Evolutionary conservation across 2,888 invertebrate species (phyloP).

Genomic region (Torymus aiolomorphi): DNA sequence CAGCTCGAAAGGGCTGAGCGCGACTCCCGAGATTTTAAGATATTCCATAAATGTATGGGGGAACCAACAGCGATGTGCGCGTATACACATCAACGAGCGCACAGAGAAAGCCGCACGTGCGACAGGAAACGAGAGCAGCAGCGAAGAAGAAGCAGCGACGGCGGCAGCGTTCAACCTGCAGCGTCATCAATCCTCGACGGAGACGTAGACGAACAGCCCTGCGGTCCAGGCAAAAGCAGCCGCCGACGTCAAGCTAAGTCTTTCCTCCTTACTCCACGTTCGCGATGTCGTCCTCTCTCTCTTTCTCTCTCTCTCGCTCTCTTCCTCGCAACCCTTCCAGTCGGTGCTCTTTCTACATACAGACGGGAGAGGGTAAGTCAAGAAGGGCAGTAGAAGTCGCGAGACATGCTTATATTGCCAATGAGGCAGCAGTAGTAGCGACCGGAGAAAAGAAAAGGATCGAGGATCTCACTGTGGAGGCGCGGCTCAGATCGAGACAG

Average conservation of each 20-base stretch:
- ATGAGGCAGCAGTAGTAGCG: conserved; percentile 42
- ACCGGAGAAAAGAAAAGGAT: conserved; percentile 3
- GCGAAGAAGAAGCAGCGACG: conserved; percentile 34
- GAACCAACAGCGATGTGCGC: not conserved
- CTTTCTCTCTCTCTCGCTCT: conserved; percentile 15
- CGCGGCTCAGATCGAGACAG: conserved; percentile 18
- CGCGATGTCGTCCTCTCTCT: conserved; percentile 50
- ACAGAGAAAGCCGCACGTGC: too few relatives aligned
- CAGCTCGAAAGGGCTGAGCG: conserved; percentile 45
- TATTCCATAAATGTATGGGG: conserved; percentile 73
- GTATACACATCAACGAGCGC: not conserved
- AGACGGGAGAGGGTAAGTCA: conserved; percentile 41
- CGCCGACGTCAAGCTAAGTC: conserved; percentile 67
- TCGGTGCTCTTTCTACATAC: conserved; percentile 39
- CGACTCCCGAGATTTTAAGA: conserved; percentile 69
- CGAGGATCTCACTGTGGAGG: conserved; percentile 9
- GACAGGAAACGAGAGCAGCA: conserved; percentile 39
- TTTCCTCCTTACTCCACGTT: not conserved
- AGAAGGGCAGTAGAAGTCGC: conserved; percentile 52
- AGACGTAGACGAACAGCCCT: conserved; percentile 73
- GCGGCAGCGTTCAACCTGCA: conserved; percentile 58
- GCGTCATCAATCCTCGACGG: conserved; percentile 72
- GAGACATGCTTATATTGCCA: conserved; percentile 54
- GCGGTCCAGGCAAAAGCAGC: conserved; percentile 70
- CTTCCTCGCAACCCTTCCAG: conserved; percentile 23